Evolutionary conservation across 30 jellyfish, hydroid and myxozoan species (phyloP).

Genomic region (Sanderia malayensis): DNA sequence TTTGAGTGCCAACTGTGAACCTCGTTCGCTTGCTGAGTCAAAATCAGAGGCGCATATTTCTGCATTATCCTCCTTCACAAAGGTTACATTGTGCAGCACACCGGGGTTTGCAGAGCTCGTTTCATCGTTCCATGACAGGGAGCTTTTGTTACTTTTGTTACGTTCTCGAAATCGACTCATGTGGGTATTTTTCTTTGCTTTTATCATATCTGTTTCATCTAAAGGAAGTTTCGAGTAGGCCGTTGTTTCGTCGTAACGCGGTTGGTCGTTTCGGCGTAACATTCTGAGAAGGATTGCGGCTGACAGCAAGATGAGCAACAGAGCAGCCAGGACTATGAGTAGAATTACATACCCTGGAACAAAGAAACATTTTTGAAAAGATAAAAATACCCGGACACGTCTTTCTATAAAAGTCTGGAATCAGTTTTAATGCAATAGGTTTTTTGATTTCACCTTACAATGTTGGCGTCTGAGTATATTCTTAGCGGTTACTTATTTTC

Average conservation of each 20-base stretch:
- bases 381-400: too few species aligned
- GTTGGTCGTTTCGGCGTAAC: constrained; percentile 11
- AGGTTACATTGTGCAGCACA: neutral
- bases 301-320: constrained; percentile 7
- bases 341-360: constrained; percentile 48
- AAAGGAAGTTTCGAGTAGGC: neutral
- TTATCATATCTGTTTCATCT: neutral
- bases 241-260: neutral
- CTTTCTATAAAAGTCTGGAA: too few species aligned
- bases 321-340: constrained; percentile 5
- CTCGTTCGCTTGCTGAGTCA: constrained; percentile 6
- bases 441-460: too few species aligned
- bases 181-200: neutral
- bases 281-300: neutral
- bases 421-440: too few species aligned
- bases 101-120: neutral
- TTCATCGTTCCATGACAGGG: neutral
- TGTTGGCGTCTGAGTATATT: too few species aligned
- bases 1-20: neutral
- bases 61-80: constrained; percentile 25
- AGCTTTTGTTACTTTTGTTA: neutral
- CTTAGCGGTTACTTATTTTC: too few species aligned
- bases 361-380: too few species aligned
- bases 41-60: constrained; percentile 32
- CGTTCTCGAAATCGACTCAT: neutral